A percentile compares a stretch with the other conserved stretches of the same genome.
These are phyloP conservation scores for Lepidurus couesii DNA, from an alignment of 1,140 invertebrate genomes.

Conservation along the genomic window DNA sequence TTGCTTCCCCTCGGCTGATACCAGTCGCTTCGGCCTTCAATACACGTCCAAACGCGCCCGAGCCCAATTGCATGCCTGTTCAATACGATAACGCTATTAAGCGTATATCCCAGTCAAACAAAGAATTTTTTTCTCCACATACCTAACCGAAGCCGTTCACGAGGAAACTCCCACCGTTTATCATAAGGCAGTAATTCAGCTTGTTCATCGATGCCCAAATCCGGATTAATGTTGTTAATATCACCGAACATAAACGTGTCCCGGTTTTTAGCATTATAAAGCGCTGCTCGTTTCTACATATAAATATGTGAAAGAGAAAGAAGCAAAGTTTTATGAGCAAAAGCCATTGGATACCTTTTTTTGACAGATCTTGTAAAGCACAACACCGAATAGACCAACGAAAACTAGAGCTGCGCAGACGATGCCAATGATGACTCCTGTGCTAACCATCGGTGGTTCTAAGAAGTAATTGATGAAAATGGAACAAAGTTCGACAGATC, in stretches of 20 bases:
- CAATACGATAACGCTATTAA: slow-evolving; percentile 3
- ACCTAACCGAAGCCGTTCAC: slow-evolving; percentile 76
- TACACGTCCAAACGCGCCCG: slow-evolving; percentile 88
- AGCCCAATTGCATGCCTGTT: slow-evolving; percentile 72
- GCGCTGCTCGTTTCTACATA: slow-evolving; percentile 34
- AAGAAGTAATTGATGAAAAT: slow-evolving; percentile 36
- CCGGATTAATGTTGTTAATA: slow-evolving; percentile 75
- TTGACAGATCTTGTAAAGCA: no score
- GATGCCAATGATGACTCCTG: slow-evolving; percentile 27
- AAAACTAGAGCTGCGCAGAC: slow-evolving; percentile 45
- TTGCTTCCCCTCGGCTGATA: slow-evolving; percentile 54
- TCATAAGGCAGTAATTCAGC: slow-evolving; percentile 71
- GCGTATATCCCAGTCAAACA: not conserved
- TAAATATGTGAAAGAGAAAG: slow-evolving; percentile 26
- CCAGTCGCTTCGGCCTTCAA: slow-evolving; percentile 77
- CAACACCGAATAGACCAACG: slow-evolving; percentile 41
- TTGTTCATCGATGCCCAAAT: slow-evolving; percentile 47
- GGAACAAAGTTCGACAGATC: slow-evolving; percentile 43
- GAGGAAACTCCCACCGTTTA: slow-evolving; percentile 51
- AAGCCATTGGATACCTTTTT: no score
- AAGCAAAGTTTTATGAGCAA: slow-evolving; percentile 39
- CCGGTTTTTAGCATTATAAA: slow-evolving; percentile 35
- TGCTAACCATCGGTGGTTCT: slow-evolving; percentile 40
- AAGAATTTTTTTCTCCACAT: slow-evolving; percentile 37
- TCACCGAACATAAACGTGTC: slow-evolving; percentile 69